A percentile compares a stretch with the other conserved stretches of the same genome.
These are phyloP conservation scores for Acanthurus leucopareius DNA, from an alignment of 2,797 vertebrate species.

Conservation along the genomic window DNA sequence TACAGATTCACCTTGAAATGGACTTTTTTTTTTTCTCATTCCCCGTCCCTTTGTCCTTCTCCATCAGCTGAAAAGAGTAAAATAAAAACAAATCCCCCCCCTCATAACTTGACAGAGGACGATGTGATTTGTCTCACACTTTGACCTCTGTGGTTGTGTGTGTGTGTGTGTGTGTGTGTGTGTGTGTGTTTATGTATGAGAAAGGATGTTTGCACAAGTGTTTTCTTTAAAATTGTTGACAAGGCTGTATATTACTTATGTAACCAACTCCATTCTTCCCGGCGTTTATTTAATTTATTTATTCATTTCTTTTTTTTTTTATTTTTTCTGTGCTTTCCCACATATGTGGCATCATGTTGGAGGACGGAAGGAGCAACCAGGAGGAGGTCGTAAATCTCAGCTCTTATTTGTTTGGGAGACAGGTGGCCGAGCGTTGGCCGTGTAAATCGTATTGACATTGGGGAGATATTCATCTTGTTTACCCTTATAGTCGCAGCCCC, in stretches of 20 bases:
- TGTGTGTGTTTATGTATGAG: slow-evolving; percentile 34
- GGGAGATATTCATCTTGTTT: slow-evolving; percentile 86
- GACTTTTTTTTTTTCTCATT: slow-evolving; percentile 60
- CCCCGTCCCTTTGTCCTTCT: slow-evolving; percentile 51
- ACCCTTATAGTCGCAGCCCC: slow-evolving; percentile 77
- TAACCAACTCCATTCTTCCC: slow-evolving; percentile 61
- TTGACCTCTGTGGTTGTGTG: slow-evolving; percentile 64
- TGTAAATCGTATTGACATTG: slow-evolving; percentile 85
- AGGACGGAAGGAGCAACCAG: slow-evolving; percentile 75
- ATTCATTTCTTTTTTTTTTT: slow-evolving; percentile 26
- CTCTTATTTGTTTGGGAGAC: slow-evolving; percentile 85
- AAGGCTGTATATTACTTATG: slow-evolving; percentile 63
- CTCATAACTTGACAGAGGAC: slow-evolving; percentile 62
- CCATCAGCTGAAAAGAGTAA: slow-evolving; percentile 52
- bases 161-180: slow-evolving; percentile 23
- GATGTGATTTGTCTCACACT: slow-evolving; percentile 52
- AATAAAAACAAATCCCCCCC: slow-evolving; percentile 55
- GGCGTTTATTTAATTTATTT: background rate
- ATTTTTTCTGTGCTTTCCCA: slow-evolving; percentile 63
- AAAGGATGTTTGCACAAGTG: slow-evolving; percentile 41
- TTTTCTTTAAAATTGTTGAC: slow-evolving; percentile 46
- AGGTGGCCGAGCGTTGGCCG: slow-evolving; percentile 84
- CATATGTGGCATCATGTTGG: slow-evolving; percentile 76
- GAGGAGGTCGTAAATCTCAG: slow-evolving; percentile 81
- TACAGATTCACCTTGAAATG: slow-evolving; percentile 82